Evolutionary conservation across 2,888 invertebrate genomes (phyloP).

Genomic region (Protophormia terraenovae): DNA sequence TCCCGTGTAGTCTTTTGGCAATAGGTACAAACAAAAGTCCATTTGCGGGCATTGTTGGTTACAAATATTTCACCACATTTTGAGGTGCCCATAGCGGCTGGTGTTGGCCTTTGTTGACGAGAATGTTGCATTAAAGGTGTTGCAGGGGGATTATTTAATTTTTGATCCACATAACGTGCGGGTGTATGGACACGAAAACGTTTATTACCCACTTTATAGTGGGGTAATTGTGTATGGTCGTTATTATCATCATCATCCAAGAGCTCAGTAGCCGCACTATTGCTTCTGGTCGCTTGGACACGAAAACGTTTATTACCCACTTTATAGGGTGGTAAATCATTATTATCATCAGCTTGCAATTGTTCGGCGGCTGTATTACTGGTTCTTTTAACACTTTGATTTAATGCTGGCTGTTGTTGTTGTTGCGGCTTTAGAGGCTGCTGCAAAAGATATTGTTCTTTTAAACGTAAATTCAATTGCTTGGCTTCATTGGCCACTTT

Average conservation of each 20-base stretch:
- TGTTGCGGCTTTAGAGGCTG: slow-evolving; percentile 18
- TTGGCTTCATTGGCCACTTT: slow-evolving; percentile 51
- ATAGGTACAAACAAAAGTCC: slow-evolving; percentile 74
- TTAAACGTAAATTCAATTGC: slow-evolving; percentile 46
- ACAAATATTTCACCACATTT: slow-evolving; percentile 74
- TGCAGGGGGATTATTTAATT: not conserved
- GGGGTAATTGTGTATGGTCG: no score
- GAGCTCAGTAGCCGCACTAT: not conserved
- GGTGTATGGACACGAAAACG: slow-evolving; percentile 30
- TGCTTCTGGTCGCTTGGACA: slow-evolving; percentile 3
- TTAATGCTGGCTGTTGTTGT: not conserved
- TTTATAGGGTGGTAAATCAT: not conserved
- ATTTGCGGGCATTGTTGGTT: slow-evolving; percentile 72
- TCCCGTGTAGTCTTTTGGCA: slow-evolving; percentile 73
- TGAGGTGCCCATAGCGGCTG: not conserved
- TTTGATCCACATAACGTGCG: not conserved
- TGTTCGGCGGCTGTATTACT: not conserved
- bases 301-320: slow-evolving; percentile 40
- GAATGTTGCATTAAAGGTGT: not conserved
- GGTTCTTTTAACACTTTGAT: not conserved
- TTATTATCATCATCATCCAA: slow-evolving; percentile 5
- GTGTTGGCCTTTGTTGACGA: not conserved
- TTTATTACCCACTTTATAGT: slow-evolving; percentile 17
- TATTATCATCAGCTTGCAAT: slow-evolving; percentile 1
- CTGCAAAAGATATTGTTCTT: no score